Evolutionary conservation across 2,797 vertebrate species (phyloP).

Genomic region (Malacoctenus gilli): DNA sequence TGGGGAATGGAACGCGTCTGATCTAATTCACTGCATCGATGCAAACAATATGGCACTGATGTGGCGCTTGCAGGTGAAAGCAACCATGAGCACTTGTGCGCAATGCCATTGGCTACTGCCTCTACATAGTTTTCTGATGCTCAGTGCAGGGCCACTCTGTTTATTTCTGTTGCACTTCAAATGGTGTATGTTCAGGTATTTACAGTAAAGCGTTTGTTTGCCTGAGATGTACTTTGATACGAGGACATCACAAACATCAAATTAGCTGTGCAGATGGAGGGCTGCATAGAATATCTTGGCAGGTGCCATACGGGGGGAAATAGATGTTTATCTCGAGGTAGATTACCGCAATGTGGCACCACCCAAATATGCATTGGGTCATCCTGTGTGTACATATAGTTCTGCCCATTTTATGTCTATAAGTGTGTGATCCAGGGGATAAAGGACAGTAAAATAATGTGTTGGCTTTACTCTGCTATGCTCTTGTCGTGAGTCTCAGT

Average conservation of each 20-base stretch:
- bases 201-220: slow-evolving; percentile 12
- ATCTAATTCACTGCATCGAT: slow-evolving; percentile 44
- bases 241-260: slow-evolving; percentile 36
- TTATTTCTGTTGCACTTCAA: slow-evolving; percentile 6
- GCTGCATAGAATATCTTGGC: slow-evolving; percentile 28
- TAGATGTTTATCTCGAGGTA: slow-evolving; percentile 12
- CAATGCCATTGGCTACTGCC: slow-evolving; percentile 57
- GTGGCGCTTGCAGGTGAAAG: slow-evolving; percentile 34
- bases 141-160: no score
- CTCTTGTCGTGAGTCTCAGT: slow-evolving; percentile 75
- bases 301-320: slow-evolving; percentile 2
- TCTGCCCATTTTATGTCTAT: slow-evolving; percentile 11
- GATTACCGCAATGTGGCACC: slow-evolving; percentile 2
- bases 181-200: slow-evolving; percentile 41
- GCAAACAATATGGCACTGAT: slow-evolving; percentile 32
- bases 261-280: slow-evolving; percentile 30
- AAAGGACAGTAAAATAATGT: slow-evolving; percentile 62
- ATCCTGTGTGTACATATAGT: slow-evolving; percentile 7
- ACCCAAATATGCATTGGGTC: slow-evolving; percentile 12
- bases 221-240: slow-evolving; percentile 20
- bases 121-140: no score
- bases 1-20: slow-evolving; percentile 32
- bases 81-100: slow-evolving; percentile 8
- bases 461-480: slow-evolving; percentile 60
- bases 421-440: slow-evolving; percentile 43